phyloP scores from a whole-genome alignment of 2,113 vertebrate genomes.

The Sinocyclocheilus grahami region DNA sequence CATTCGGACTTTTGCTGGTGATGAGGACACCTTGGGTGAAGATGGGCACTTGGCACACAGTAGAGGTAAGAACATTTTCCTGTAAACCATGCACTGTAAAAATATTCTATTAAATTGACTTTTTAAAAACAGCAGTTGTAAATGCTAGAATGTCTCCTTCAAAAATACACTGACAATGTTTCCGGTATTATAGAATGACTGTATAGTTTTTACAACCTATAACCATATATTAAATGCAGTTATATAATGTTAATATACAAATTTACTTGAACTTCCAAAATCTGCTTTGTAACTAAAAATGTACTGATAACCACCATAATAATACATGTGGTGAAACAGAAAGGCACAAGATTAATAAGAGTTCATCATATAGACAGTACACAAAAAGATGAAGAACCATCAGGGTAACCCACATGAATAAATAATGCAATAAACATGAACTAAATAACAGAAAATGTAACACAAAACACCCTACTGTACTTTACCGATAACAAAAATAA shows the following conservation, averaged over 20 bases:
- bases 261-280: not conserved
- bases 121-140: not conserved
- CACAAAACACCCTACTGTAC: not conserved
- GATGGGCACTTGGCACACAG: conserved; percentile 85
- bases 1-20: conserved; percentile 92
- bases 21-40: conserved; percentile 88
- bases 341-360: not conserved
- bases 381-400: not conserved
- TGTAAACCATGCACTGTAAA: not conserved
- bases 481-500: not conserved
- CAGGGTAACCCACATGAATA: not conserved
- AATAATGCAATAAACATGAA: not conserved
- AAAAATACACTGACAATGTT: not conserved
- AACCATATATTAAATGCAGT: not conserved
- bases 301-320: not conserved
- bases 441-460: not conserved
- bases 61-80: conserved; percentile 79
- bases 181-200: not conserved
- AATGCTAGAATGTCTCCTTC: not conserved
- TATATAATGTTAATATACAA: not conserved
- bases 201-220: not conserved
- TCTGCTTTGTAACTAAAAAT: not conserved
- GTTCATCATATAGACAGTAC: not conserved
- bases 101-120: not conserved
- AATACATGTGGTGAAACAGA: not conserved